Base-by-base conservation (phyloP, 2,113 vertebrate genomes). In the Camelus dromedarius region DNA sequence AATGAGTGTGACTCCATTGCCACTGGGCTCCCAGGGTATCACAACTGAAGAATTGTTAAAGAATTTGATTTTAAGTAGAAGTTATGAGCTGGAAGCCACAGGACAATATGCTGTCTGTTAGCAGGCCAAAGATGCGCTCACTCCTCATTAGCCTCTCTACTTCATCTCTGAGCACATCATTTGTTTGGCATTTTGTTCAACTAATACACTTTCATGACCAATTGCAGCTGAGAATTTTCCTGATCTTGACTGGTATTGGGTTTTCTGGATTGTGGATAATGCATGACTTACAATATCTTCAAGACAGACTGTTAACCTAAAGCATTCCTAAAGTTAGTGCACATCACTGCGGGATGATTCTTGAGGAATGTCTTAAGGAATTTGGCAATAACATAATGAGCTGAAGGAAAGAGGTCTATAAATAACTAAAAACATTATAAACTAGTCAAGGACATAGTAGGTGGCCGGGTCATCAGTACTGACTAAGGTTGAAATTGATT, bases 41-140 rank as follows among this genome's bases (percentile, higher is more conserved):
- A 97, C 93, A 96, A 96, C 96, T 30, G n/a, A 83, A 86, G 96
- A 96, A 96, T 97, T 98, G 96, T 96, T 83, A 66, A 58, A 76
- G 93, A 94, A 92, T 97, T 95, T 95, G 62, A 95, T 93, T 94
- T 91, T 91, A 91, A 97, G 72, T 76, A 77, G 82, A 90, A 96
- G 95, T 42, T 58, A 97, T 94, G 96, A 96, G 77, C 95, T 97
- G 81, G 50, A 94, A 97, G 81, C 46, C 52, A 70, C 10, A 66
- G 46, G 56, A 97, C 97, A 98, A 97, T 97, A 89, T 87, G 52
- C 38, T 93, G 2, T 96, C 69, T 98, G 96, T 98, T 97, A 32
- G 19, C 0, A 0, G 91, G 97, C 96, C 97, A 97, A 87, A 54
- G 79, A 97, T 97, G 86, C 42, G 20, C 62, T 97, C 91, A 88